These are phyloP conservation scores for Proctacanthus coquilletti DNA, from an alignment of 1,140 invertebrate species.

Conservation along the genomic window DNA sequence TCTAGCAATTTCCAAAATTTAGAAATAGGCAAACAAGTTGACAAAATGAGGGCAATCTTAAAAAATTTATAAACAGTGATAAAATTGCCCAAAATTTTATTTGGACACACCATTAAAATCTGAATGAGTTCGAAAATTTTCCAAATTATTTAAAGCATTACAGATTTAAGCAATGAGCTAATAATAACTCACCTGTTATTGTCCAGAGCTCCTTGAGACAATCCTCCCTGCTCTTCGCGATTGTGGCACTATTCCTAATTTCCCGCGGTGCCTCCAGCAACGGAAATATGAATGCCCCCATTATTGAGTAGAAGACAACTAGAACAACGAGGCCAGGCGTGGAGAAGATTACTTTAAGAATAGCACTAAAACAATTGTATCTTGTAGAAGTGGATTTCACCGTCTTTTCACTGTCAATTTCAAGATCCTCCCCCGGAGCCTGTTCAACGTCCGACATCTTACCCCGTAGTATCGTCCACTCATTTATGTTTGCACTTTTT, in stretches of 20 bases:
- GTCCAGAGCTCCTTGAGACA: constrained; percentile 31
- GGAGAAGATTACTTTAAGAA: constrained; percentile 22
- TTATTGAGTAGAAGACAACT: constrained; percentile 25
- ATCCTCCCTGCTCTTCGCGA: constrained; percentile 29
- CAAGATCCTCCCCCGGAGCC: constrained; percentile 13
- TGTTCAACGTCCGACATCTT: constrained; percentile 32
- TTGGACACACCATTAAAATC: constrained; percentile 8
- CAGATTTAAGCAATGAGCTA: not conserved
- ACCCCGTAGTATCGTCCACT: not conserved
- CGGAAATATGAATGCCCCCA: constrained; percentile 30
- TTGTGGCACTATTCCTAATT: constrained; percentile 22
- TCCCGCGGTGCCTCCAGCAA: constrained; percentile 28
- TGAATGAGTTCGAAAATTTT: constrained; percentile 16
- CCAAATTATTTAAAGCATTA: not conserved
- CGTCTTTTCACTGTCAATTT: constrained; percentile 2
- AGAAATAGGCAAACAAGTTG: too few species aligned
- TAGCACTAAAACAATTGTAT: constrained; percentile 15
- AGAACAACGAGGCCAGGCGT: constrained; percentile 27
- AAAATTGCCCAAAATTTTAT: not conserved
- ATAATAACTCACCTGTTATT: constrained; percentile 26
- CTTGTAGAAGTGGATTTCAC: constrained; percentile 1
- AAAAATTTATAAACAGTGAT: not conserved
- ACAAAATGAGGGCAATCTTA: too few species aligned
- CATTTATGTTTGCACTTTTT: constrained; percentile 14
- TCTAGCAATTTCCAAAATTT: too few species aligned